phyloP scores from a whole-genome alignment of 2,113 vertebrate species.

The Phoenicopterus ruber region DNA sequence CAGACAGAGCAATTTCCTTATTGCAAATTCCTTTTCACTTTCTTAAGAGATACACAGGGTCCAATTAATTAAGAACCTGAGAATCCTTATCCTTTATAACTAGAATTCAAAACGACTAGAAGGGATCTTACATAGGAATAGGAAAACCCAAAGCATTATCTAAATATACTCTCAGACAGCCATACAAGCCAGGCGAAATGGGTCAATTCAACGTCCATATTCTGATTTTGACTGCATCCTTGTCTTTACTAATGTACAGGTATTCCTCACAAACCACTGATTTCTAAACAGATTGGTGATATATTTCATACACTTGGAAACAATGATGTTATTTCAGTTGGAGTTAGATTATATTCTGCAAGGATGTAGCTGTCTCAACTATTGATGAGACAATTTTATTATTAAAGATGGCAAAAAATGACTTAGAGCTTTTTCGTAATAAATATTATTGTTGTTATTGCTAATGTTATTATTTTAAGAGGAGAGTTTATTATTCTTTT shows the following conservation, averaged over 20 bases:
- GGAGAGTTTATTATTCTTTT: background rate
- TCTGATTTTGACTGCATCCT: background rate
- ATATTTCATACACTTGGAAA: background rate
- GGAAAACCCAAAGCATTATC: background rate
- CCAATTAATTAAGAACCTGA: background rate
- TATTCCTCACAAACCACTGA: background rate
- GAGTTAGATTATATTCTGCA: background rate
- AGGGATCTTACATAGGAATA: background rate
- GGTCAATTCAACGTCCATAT: background rate
- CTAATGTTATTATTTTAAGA: background rate
- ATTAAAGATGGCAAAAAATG: background rate
- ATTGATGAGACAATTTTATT: background rate
- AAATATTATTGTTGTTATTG: background rate
- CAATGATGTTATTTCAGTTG: background rate
- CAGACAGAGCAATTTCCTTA: background rate
- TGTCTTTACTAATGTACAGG: background rate
- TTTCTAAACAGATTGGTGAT: background rate
- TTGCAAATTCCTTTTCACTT: background rate
- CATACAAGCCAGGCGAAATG: background rate
- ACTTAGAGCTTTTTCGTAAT: background rate
- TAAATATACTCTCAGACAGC: background rate
- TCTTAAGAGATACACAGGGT: background rate
- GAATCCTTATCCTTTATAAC: background rate
- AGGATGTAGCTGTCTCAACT: background rate
- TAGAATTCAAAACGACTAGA: background rate